Percentiles rank a stretch among this genome's conserved stretches.
Conservation (phyloP, 1,140 invertebrate genomes). For the Araneus ventricosus region DNA sequence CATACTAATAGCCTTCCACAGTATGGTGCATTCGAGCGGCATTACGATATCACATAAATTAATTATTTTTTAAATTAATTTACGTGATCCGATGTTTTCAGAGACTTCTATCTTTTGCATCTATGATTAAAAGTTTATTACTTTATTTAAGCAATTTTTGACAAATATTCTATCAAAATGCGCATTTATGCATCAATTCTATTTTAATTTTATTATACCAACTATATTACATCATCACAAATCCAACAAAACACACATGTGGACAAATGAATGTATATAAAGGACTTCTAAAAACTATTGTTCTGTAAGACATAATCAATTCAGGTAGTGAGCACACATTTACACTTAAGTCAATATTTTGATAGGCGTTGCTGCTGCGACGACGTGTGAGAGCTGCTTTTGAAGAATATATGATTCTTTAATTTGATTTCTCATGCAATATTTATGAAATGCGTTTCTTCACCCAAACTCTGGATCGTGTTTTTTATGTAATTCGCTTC, state of each 20-base stretch:
- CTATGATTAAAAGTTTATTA: too few species aligned
- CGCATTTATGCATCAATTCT: too few species aligned
- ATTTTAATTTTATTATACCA: too few species aligned
- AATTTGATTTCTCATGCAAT: not conserved
- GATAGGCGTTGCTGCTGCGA: not conserved
- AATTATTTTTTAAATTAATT: too few species aligned
- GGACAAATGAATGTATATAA: not conserved
- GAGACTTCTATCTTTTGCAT: too few species aligned
- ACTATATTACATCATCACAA: too few species aligned
- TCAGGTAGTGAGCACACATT: not conserved
- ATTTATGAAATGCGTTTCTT: constrained; percentile 5
- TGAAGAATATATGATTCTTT: not conserved
- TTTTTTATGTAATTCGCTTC: not conserved
- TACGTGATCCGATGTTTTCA: too few species aligned
- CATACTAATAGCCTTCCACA: too few species aligned
- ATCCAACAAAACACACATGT: not conserved
- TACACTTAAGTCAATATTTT: not conserved
- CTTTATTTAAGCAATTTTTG: too few species aligned
- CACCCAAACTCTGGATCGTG: not conserved
- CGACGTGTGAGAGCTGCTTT: not conserved
- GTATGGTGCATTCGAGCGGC: too few species aligned
- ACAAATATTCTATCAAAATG: too few species aligned
- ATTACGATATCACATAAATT: too few species aligned
- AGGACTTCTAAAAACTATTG: not conserved
- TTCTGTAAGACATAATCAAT: not conserved